A percentile compares a stretch with the other conserved stretches of the same genome.
These are phyloP conservation scores for Channallabes apus DNA, from an alignment of 2,797 vertebrate species.

Conservation along the genomic window DNA sequence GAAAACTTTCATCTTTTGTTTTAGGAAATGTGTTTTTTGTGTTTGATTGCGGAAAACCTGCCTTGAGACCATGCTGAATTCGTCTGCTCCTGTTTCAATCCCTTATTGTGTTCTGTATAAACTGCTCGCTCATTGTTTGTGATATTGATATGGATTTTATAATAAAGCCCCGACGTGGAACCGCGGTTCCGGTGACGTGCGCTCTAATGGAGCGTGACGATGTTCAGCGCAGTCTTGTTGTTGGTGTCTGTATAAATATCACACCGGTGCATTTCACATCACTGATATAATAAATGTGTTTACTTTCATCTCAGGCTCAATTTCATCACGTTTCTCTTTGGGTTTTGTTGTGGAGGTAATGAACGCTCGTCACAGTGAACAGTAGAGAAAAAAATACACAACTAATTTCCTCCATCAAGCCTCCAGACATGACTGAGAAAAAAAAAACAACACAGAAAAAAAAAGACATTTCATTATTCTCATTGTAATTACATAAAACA, in stretches of 20 bases:
- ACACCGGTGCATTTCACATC: background rate
- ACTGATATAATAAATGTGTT: slow-evolving; percentile 32
- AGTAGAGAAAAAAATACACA: slow-evolving; percentile 7
- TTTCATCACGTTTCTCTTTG: slow-evolving; percentile 30
- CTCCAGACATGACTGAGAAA: background rate
- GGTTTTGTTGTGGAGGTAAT: slow-evolving; percentile 43
- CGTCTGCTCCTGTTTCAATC: background rate
- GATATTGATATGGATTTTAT: slow-evolving; percentile 22
- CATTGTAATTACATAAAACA: background rate
- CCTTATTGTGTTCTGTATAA: background rate
- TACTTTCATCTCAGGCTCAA: slow-evolving; percentile 24
- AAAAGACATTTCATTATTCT: background rate
- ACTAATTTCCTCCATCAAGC: background rate
- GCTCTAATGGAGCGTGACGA: slow-evolving; percentile 21
- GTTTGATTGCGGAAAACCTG: background rate
- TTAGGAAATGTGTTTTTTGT: background rate
- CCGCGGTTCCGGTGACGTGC: background rate
- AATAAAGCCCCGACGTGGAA: background rate
- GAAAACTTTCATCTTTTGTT: background rate
- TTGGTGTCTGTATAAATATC: slow-evolving; percentile 24
- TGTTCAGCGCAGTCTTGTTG: background rate
- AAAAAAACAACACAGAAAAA: background rate
- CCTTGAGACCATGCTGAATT: background rate
- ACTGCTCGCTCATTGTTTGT: background rate
- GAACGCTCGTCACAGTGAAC: slow-evolving; percentile 30